Base-by-base conservation (phyloP, 2,113 vertebrate genomes). In the Myanophis thanlyinensis region DNA sequence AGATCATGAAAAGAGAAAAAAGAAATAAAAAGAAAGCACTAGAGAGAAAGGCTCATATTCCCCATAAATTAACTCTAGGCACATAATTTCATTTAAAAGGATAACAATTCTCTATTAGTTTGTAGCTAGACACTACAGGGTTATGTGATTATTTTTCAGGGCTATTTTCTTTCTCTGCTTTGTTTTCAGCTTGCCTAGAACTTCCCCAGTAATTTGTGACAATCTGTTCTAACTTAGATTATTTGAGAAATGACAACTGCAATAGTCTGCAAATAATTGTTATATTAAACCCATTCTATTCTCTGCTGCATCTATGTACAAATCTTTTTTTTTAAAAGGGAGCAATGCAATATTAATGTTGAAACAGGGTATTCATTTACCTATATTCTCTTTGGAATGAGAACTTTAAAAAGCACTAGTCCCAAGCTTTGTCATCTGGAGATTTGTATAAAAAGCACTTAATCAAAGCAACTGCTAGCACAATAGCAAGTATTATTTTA, bases 401-500 rank as follows among this genome's bases (percentile, higher is more conserved):
- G 3, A 51, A 95, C 96, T 94, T 92, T 91, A 90, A 10, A 85
- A 62, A 5, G 10, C 3, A 91, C 27, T 93, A 91, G 89, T 89
- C 46, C 90, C 0, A 10, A 46, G 73, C 18, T 80, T 80, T 80
- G 73, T 80, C 73, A 80, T 15, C 20, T 80, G 73, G 73, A 80
- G 3, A 80, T 80, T 44, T 80, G 18, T 80, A 44, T 80, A 44
- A 22, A 80, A 80, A 80, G 73, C 18, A 80, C 35, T 80, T 80
- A 80, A 80, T 80, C 73, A 80, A 80, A 44, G 35, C 73, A 80
- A 80, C 89, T 87, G 86, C 88, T 53, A n/a, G 44, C 67, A 53
- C 2, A 89, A 94, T 95, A 54, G 94, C 93, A 94, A 95, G 85
- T 2, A 1, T 35, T 95, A 93, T 92, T 95, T 95, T 93, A 52